phyloP scores from a whole-genome alignment of 2,797 vertebrate genomes.

The Falco naumanni region DNA sequence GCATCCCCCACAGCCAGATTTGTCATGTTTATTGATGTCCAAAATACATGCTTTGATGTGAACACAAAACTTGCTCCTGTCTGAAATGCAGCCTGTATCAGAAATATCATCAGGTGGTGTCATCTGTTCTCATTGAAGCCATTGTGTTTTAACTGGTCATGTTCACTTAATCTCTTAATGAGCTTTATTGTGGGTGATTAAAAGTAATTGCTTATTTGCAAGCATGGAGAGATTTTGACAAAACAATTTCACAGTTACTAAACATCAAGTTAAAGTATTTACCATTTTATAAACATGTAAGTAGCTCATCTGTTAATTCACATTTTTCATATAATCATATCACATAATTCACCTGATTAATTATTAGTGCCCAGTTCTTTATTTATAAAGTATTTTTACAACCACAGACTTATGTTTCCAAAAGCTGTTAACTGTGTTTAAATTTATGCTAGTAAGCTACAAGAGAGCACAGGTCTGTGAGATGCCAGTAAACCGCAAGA shows the following conservation, averaged over 20 bases:
- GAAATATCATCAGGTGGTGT: neutral
- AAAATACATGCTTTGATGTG: neutral
- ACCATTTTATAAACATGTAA: neutral
- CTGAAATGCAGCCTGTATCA: neutral
- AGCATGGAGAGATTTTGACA: neutral
- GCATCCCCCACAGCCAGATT: neutral
- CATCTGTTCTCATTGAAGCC: neutral
- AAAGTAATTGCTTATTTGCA: slow-evolving; percentile 6
- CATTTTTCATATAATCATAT: neutral
- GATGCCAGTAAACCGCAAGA: neutral
- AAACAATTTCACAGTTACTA: neutral
- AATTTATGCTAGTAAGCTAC: neutral
- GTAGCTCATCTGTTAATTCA: neutral
- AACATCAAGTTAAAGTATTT: neutral
- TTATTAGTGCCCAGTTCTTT: neutral
- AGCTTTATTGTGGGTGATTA: neutral
- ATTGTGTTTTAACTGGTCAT: neutral
- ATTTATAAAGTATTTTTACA: neutral
- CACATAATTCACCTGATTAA: neutral
- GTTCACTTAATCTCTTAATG: neutral
- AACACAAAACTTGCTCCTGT: neutral
- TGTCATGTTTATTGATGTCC: neutral
- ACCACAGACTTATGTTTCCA: neutral
- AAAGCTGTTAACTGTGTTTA: neutral
- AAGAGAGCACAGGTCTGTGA: neutral